Evolutionary conservation across 92 coral and sea anemone species (phyloP), one percentile per base, ranked within the genome.

Genomic region (Porites evermanni): DNA sequence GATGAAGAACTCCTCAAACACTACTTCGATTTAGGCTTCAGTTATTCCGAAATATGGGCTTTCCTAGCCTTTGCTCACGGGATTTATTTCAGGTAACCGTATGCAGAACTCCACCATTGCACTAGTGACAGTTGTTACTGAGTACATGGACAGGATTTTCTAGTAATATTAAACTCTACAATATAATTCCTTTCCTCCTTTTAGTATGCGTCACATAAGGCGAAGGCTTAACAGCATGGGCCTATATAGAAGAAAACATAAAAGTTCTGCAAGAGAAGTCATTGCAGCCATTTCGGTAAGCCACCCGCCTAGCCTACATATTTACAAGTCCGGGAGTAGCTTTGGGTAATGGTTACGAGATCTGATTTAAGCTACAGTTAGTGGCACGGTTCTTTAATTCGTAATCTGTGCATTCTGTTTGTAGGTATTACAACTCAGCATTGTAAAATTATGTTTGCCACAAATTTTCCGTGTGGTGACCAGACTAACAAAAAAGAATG

Each of bases 241-340:
- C 78, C 23, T 72, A 70, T 73, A 73, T 83, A 83, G 80, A 66
- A 83, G 87, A 73, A 83, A 83, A 18, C 87, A 72, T 10, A 83
- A 83, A 67, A 72, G 74, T 13, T 83, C 79, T 76, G 70, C 52
- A 71, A 83, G 87, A 83, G 87, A 83, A 10, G 72, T 72, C 20
- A 21, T 83, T 19, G 59, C 73, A 83, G 87, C 87, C 5, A 73
- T 83, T 72, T 83, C 87, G 74, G 87, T 83, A 83, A 83, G 87
- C 80, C 59, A 83, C 63, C 80, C 74, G 26, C 80, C 60, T 19
- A 18, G 64, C 64, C 26, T 12, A 21, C 73, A 68, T 21, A 20
- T 21, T 20, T 51, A 51, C 23, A 73, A 47, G 59, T 18, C 16
- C 60, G 24, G 17, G 59, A 73, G 20, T 13, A 50, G 5, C 10